Conservation (phyloP, 2,797 vertebrate species). For the Poecilia picta region DNA sequence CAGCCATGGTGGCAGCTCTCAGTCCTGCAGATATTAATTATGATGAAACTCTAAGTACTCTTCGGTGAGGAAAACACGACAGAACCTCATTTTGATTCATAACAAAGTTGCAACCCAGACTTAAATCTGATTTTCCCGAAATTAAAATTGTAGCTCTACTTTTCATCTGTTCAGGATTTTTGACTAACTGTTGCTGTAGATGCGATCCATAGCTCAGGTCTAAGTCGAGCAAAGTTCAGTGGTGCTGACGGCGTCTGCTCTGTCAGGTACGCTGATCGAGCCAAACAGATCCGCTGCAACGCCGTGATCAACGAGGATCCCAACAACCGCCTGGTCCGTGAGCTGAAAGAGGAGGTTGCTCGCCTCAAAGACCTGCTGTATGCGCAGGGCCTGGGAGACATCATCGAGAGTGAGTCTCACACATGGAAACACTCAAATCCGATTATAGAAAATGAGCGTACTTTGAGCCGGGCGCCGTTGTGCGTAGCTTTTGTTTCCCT, state of each 20-base stretch:
- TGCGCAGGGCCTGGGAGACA: slow-evolving; percentile 95
- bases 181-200: neutral
- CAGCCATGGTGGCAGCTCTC: slow-evolving; percentile 97
- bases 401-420: slow-evolving; percentile 93
- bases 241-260: neutral
- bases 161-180: neutral
- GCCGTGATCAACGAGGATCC: slow-evolving; percentile 98
- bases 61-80: slow-evolving; percentile 83
- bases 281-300: slow-evolving; percentile 93
- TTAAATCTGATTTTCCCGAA: neutral
- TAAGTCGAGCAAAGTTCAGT: neutral
- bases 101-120: neutral
- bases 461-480: slow-evolving; percentile 7
- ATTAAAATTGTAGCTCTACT: neutral
- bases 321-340: slow-evolving; percentile 96
- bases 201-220: neutral
- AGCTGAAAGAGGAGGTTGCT: slow-evolving; percentile 97
- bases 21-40: slow-evolving; percentile 95
- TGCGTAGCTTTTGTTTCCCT: slow-evolving; percentile 19
- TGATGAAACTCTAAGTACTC: slow-evolving; percentile 95
- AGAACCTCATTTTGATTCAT: neutral
- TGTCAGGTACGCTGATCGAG: slow-evolving; percentile 89
- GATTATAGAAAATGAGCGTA: neutral
- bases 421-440: neutral
- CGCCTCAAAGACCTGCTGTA: slow-evolving; percentile 95